Evolutionary conservation across 2,888 invertebrate genomes (phyloP).

Genomic region (Drosophila paucipuncta): DNA sequence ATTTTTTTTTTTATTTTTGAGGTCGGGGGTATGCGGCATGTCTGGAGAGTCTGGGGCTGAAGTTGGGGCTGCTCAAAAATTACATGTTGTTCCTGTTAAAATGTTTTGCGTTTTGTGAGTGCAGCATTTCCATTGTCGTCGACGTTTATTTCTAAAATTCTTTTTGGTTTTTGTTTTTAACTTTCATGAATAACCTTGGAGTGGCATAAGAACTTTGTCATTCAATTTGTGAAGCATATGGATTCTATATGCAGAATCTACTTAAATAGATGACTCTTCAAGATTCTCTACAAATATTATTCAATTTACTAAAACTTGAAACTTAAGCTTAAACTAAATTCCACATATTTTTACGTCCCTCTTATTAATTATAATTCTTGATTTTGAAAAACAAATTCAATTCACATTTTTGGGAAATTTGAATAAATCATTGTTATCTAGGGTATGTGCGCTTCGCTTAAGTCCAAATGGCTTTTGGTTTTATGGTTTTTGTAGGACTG

Average conservation of each 20-base stretch:
- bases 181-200: slow-evolving; percentile 47
- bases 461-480: neutral
- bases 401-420: neutral
- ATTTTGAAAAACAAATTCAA: neutral
- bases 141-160: slow-evolving; percentile 72
- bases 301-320: neutral
- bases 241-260: neutral
- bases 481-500: slow-evolving; percentile 40
- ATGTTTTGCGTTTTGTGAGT: slow-evolving; percentile 73
- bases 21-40: slow-evolving; percentile 53
- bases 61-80: slow-evolving; percentile 65
- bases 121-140: slow-evolving; percentile 74
- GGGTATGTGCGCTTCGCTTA: slow-evolving; percentile 30
- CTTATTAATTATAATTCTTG: neutral
- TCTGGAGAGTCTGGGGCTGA: slow-evolving; percentile 41
- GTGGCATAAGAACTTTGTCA: slow-evolving; percentile 11
- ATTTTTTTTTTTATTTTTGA: slow-evolving; percentile 13
- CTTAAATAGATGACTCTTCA: neutral
- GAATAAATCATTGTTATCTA: neutral
- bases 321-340: neutral
- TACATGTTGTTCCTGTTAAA: slow-evolving; percentile 80
- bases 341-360: neutral
- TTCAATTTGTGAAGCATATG: neutral
- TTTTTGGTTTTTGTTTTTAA: slow-evolving; percentile 31
- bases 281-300: neutral